These are phyloP conservation scores for Cygnus olor DNA, from an alignment of 2,797 vertebrate genomes.

Conservation along the genomic window DNA sequence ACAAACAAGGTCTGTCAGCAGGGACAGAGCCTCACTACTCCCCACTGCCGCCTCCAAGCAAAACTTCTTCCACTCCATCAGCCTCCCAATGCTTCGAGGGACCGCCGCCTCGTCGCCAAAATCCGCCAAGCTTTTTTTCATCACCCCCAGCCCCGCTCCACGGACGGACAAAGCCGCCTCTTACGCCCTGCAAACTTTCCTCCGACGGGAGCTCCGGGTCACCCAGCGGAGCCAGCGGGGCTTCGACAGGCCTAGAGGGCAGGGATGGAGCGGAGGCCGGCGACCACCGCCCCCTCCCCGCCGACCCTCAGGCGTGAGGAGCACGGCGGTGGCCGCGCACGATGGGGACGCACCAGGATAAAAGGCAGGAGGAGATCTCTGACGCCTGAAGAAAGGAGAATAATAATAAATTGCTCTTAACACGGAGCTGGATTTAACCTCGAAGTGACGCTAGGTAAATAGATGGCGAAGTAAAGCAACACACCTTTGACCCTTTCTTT, in stretches of 20 bases:
- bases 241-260: slow-evolving; percentile 62
- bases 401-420: not conserved
- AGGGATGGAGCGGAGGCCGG: not conserved
- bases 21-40: not conserved
- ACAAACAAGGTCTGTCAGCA: not conserved
- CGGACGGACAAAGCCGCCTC: slow-evolving; percentile 6
- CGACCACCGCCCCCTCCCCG: slow-evolving; percentile 26
- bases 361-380: not conserved
- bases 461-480: not conserved
- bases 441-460: slow-evolving; percentile 9
- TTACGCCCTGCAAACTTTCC: slow-evolving; percentile 59
- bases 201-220: not conserved
- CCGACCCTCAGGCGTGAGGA: slow-evolving; percentile 38
- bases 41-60: not conserved
- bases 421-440: not conserved
- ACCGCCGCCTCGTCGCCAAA: not conserved
- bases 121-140: not conserved
- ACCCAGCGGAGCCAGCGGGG: slow-evolving; percentile 22
- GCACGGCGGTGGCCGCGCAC: slow-evolving; percentile 37
- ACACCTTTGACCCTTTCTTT: slow-evolving; percentile 43
- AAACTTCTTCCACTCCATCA: slow-evolving; percentile 30
- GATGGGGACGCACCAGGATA: not conserved
- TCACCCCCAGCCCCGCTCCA: not conserved
- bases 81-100: not conserved
- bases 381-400: slow-evolving; percentile 9